phyloP scores from a whole-genome alignment of 2,888 invertebrate genomes.

The Pseudoips prasinana region DNA sequence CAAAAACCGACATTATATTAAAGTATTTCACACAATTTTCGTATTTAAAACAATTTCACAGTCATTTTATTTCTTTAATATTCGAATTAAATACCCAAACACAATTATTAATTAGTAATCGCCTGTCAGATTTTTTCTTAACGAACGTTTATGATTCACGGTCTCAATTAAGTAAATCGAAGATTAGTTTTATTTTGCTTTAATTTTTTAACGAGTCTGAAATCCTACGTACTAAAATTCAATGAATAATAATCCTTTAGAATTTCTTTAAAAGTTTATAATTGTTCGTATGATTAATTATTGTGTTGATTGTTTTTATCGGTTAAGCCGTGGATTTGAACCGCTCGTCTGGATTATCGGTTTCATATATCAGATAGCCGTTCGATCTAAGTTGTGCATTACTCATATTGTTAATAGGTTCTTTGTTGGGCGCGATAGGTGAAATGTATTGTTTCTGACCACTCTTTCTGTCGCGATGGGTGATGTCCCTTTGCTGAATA shows the following conservation, averaged over 20 bases:
- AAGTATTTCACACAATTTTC: conserved; percentile 33
- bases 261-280: too few species aligned
- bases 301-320: neutral
- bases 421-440: conserved; percentile 65
- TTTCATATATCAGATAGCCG: conserved; percentile 49
- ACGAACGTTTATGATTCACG: conserved; percentile 39
- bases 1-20: conserved; percentile 21
- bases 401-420: conserved; percentile 63
- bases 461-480: conserved; percentile 28
- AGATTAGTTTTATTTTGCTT: conserved; percentile 31
- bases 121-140: conserved; percentile 30
- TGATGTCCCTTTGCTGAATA: conserved; percentile 37
- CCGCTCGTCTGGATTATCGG: conserved; percentile 38
- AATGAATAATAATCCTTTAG: too few species aligned
- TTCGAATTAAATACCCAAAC: conserved; percentile 33
- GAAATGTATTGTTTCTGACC: conserved; percentile 46
- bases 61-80: conserved; percentile 30
- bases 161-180: conserved; percentile 36
- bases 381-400: conserved; percentile 67
- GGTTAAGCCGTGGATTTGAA: conserved; percentile 1
- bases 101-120: conserved; percentile 34
- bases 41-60: conserved; percentile 31
- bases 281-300: neutral
- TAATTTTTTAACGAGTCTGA: conserved; percentile 22
- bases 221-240: conserved; percentile 1